A percentile compares a stretch with the other conserved stretches of the same genome.
Evolutionary conservation across 1,140 invertebrate genomes (phyloP).

Genomic region (Trichonephila inaurata): DNA sequence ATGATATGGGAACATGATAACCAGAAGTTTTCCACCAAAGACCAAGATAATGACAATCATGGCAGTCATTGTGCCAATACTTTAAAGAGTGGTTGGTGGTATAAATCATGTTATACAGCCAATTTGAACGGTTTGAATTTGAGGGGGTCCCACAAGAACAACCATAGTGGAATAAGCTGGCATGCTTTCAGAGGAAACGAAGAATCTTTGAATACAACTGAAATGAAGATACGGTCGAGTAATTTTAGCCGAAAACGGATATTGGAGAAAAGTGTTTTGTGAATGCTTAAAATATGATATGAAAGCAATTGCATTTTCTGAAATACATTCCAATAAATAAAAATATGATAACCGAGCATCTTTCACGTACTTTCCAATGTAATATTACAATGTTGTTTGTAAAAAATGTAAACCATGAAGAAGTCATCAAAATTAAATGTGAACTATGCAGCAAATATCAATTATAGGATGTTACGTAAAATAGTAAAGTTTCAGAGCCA

Average conservation of each 20-base stretch:
- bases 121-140: constrained; percentile 95
- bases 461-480: no score
- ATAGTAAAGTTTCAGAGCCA: no score
- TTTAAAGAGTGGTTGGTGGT: constrained; percentile 83
- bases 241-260: not conserved
- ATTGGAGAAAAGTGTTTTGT: no score
- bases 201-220: constrained; percentile 77
- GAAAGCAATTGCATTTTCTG: no score
- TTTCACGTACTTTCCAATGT: no score
- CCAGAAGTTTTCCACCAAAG: constrained; percentile 86
- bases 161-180: constrained; percentile 77
- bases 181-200: constrained; percentile 68
- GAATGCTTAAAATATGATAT: no score
- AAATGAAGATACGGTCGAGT: constrained; percentile 77
- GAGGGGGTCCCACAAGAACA: constrained; percentile 89
- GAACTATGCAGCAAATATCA: no score
- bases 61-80: constrained; percentile 85
- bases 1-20: not conserved
- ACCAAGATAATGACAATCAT: constrained; percentile 87
- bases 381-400: no score
- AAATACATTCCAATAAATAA: no score
- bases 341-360: no score
- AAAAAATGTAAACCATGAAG: no score
- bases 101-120: constrained; percentile 91
- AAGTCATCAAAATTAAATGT: no score